phyloP scores from a whole-genome alignment of 2,888 invertebrate species.

The Lepetodrilus schrolli region DNA sequence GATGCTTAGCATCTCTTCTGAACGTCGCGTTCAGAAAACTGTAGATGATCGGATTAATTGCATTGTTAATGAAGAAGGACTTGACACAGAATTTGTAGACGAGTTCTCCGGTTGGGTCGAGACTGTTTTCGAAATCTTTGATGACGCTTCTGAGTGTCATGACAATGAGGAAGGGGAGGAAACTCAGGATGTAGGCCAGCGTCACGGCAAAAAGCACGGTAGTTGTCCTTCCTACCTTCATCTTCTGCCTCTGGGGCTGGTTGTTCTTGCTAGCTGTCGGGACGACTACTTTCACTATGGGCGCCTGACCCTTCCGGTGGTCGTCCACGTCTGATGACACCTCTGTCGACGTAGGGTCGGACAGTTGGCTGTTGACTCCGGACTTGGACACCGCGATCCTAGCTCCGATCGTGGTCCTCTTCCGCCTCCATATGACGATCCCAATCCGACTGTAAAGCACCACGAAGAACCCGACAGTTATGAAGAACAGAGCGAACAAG shows the following conservation, averaged over 20 bases:
- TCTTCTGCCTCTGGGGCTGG: slow-evolving; percentile 32
- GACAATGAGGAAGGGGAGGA: slow-evolving; percentile 65
- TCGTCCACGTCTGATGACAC: slow-evolving; percentile 60
- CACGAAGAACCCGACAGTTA: slow-evolving; percentile 60
- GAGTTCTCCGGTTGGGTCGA: slow-evolving; percentile 59
- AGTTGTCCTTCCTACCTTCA: slow-evolving; percentile 65
- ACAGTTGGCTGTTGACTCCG: slow-evolving; percentile 29
- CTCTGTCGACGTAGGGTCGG: slow-evolving; percentile 62
- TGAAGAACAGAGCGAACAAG: slow-evolving; percentile 62
- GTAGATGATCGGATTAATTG: slow-evolving; percentile 70
- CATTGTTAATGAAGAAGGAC: slow-evolving; percentile 70
- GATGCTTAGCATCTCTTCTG: slow-evolving; percentile 57
- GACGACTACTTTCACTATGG: slow-evolving; percentile 9
- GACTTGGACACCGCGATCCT: slow-evolving; percentile 34
- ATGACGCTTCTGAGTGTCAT: slow-evolving; percentile 64
- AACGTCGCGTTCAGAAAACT: slow-evolving; percentile 68
- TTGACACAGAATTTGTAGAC: slow-evolving; percentile 67
- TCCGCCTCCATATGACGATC: slow-evolving; percentile 61
- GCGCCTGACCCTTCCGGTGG: neutral
- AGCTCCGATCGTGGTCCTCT: slow-evolving; percentile 56
- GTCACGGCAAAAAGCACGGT: slow-evolving; percentile 68
- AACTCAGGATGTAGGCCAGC: slow-evolving; percentile 65
- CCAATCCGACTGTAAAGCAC: slow-evolving; percentile 65
- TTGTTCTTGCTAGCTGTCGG: slow-evolving; percentile 31
- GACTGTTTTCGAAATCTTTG: slow-evolving; percentile 59